phyloP scores from a whole-genome alignment of 2,888 invertebrate species.

The Chaitophorus viminalis region DNA sequence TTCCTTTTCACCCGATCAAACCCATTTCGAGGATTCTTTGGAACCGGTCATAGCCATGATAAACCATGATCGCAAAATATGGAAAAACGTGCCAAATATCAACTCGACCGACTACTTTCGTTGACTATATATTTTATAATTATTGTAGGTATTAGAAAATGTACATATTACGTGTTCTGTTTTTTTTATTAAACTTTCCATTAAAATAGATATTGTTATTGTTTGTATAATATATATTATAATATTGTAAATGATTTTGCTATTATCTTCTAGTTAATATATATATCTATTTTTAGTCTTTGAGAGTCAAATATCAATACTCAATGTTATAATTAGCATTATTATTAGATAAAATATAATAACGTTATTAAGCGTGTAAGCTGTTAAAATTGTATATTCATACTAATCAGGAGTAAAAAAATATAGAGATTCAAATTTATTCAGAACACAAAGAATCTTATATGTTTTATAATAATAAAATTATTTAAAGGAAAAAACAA shows the following conservation, averaged over 20 bases:
- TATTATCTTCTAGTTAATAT: neutral
- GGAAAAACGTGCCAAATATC: slow-evolving; percentile 57
- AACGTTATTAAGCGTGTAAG: too few relatives aligned
- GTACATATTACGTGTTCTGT: neutral
- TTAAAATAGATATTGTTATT: neutral
- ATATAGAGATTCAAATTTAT: too few relatives aligned
- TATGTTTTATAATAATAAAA: too few relatives aligned
- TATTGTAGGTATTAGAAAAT: slow-evolving; percentile 5
- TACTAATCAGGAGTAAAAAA: too few relatives aligned
- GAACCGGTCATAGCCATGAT: slow-evolving; percentile 53
- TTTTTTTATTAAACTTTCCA: slow-evolving; percentile 23
- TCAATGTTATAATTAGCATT: too few relatives aligned
- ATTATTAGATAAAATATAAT: too few relatives aligned
- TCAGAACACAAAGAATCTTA: too few relatives aligned
- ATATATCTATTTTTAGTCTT: neutral
- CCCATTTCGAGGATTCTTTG: slow-evolving; percentile 50
- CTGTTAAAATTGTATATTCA: too few relatives aligned
- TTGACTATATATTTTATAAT: slow-evolving; percentile 25
- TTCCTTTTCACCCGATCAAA: slow-evolving; percentile 12
- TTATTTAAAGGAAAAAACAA: too few relatives aligned
- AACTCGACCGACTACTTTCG: slow-evolving; percentile 53
- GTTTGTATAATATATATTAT: neutral
- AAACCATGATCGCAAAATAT: slow-evolving; percentile 55
- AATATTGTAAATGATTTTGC: neutral
- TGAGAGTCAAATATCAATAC: too few relatives aligned